Percentiles rank a stretch among this genome's conserved stretches.
Evolutionary conservation across 2,888 invertebrate genomes (phyloP).

Genomic region (Marronus borbonicus): DNA sequence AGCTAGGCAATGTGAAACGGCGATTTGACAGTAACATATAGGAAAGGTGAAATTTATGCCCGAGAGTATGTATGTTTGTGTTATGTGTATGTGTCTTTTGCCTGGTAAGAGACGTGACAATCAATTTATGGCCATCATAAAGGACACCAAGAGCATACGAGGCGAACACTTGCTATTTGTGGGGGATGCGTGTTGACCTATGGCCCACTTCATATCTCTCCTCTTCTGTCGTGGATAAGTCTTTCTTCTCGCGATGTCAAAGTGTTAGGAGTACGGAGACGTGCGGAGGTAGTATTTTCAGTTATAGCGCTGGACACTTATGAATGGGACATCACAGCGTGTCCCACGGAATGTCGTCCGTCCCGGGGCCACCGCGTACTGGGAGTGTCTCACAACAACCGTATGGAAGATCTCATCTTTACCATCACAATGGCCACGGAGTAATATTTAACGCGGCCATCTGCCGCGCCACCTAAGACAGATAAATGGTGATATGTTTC

Average conservation of each 20-base stretch:
- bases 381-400: conserved; percentile 55
- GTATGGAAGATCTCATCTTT: conserved; percentile 66
- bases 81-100: conserved; percentile 44
- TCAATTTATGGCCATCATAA: conserved; percentile 54
- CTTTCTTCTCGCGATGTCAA: conserved; percentile 32
- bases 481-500: conserved; percentile 62
- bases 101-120: conserved; percentile 51
- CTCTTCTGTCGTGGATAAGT: conserved; percentile 28
- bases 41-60: conserved; percentile 47
- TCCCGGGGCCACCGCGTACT: conserved; percentile 60
- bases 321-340: conserved; percentile 68
- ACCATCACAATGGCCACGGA: conserved; percentile 65
- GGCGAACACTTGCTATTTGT: conserved; percentile 53
- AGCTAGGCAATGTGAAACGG: conserved; percentile 38
- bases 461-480: conserved; percentile 59
- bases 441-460: conserved; percentile 67
- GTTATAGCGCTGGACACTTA: conserved; percentile 62
- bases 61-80: conserved; percentile 33
- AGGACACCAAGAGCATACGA: conserved; percentile 47
- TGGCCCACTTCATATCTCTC: conserved; percentile 58
- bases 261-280: conserved; percentile 24
- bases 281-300: conserved; percentile 56
- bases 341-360: conserved; percentile 63
- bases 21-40: conserved; percentile 49
- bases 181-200: conserved; percentile 56